These are phyloP conservation scores for Blomia tropicalis DNA, from an alignment of 2,888 invertebrate species.

Conservation along the genomic window DNA sequence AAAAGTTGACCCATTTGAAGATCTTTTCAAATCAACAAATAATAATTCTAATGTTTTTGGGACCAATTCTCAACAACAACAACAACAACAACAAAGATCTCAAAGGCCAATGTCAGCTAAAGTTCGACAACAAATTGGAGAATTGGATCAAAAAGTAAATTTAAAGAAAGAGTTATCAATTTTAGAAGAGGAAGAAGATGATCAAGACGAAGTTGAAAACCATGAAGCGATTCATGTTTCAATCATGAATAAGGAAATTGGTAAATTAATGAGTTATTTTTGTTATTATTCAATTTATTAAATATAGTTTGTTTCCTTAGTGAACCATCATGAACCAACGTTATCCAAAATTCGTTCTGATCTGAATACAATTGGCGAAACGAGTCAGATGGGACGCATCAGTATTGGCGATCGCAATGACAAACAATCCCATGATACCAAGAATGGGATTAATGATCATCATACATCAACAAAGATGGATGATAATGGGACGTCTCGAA, in stretches of 20 bases:
- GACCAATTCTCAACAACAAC: too few relatives aligned
- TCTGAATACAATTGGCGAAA: too few relatives aligned
- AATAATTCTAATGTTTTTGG: too few relatives aligned
- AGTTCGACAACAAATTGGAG: not conserved
- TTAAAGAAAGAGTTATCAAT: not conserved
- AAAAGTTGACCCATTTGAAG: not conserved
- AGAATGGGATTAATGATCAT: not conserved
- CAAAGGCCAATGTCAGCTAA: slow-evolving; percentile 3
- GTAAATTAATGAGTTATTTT: not conserved
- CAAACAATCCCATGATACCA: too few relatives aligned
- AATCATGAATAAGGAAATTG: not conserved
- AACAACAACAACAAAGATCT: not conserved
- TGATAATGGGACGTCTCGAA: too few relatives aligned
- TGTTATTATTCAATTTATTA: not conserved
- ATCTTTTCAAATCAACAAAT: not conserved
- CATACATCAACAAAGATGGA: too few relatives aligned
- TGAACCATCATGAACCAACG: not conserved
- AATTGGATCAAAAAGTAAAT: not conserved
- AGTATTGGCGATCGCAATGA: not conserved
- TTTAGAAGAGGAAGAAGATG: slow-evolving; percentile 10
- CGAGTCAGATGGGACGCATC: slow-evolving; percentile 17
- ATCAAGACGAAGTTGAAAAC: not conserved
- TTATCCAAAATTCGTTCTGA: too few relatives aligned
- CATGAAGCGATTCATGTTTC: not conserved
- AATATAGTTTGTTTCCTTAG: not conserved